Evolutionary conservation across 1,140 invertebrate species (phyloP).

Genomic region (Leptopilina boulardi): DNA sequence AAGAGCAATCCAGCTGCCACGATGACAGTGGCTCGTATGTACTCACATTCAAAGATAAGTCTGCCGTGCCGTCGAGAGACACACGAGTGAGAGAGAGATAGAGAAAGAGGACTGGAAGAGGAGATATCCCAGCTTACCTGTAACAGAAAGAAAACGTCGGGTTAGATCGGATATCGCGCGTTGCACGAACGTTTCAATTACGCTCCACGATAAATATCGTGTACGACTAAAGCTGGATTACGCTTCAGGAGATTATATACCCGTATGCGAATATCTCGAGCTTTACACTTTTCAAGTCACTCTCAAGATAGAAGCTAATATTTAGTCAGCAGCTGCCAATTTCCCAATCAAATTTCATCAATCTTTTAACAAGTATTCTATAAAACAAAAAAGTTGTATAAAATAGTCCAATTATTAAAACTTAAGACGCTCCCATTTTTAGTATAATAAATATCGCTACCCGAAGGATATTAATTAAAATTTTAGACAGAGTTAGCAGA

Average conservation of each 20-base stretch:
- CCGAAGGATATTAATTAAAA: too few relatives aligned
- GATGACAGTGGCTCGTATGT: slow-evolving; percentile 52
- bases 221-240: slow-evolving; percentile 53
- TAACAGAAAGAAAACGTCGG: slow-evolving; percentile 65
- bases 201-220: slow-evolving; percentile 63
- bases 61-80: slow-evolving; percentile 47
- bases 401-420: neutral
- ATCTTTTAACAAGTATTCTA: too few relatives aligned
- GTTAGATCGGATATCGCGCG: slow-evolving; percentile 59
- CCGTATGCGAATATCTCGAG: slow-evolving; percentile 46
- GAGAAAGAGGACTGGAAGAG: slow-evolving; percentile 50
- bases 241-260: slow-evolving; percentile 43
- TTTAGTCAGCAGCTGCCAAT: slow-evolving; percentile 14
- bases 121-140: slow-evolving; percentile 64
- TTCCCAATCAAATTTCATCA: neutral
- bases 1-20: slow-evolving; percentile 48
- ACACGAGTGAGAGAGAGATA: too few relatives aligned
- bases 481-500: too few relatives aligned
- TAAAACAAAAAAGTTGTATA: too few relatives aligned
- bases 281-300: slow-evolving; percentile 41
- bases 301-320: neutral
- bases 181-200: slow-evolving; percentile 69
- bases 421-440: too few relatives aligned
- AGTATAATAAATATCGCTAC: too few relatives aligned
- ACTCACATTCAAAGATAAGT: slow-evolving; percentile 58